Conservation (phyloP, 2,113 vertebrate genomes). For the Malurus elegans region DNA sequence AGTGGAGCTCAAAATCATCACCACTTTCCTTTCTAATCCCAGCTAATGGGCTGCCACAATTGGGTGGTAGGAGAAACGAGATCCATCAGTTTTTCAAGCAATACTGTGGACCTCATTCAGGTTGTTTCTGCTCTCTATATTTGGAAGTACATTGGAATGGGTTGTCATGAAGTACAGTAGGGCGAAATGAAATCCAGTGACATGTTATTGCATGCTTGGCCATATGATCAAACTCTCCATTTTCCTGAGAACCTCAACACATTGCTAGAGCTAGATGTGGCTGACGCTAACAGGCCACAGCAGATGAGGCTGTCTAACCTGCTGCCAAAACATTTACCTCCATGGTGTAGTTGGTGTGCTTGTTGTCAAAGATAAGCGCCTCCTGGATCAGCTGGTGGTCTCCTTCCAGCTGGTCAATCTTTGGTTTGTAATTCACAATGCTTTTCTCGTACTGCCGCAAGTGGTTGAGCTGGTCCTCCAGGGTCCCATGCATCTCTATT, state of each 20-base stretch:
- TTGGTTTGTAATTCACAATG: constrained; percentile 98
- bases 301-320: neutral
- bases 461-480: constrained; percentile 96
- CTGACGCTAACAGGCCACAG: neutral
- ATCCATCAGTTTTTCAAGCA: neutral
- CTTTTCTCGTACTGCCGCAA: constrained; percentile 96
- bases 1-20: neutral
- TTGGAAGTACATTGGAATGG: neutral
- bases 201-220: neutral
- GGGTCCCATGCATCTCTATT: constrained; percentile 96
- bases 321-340: constrained; percentile 79
- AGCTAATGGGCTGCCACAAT: neutral
- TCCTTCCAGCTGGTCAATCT: constrained; percentile 97
- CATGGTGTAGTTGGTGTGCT: constrained; percentile 99
- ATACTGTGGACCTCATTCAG: neutral
- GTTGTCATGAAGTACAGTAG: neutral
- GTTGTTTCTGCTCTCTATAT: neutral
- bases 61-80: fast-evolving
- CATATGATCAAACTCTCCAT: neutral
- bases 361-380: constrained; percentile 98
- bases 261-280: neutral
- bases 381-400: constrained; percentile 98
- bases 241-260: neutral
- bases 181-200: neutral
- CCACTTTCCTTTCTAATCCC: neutral